These are phyloP conservation scores for Drosophila orosa DNA, from an alignment of 1,140 invertebrate species.

Conservation along the genomic window DNA sequence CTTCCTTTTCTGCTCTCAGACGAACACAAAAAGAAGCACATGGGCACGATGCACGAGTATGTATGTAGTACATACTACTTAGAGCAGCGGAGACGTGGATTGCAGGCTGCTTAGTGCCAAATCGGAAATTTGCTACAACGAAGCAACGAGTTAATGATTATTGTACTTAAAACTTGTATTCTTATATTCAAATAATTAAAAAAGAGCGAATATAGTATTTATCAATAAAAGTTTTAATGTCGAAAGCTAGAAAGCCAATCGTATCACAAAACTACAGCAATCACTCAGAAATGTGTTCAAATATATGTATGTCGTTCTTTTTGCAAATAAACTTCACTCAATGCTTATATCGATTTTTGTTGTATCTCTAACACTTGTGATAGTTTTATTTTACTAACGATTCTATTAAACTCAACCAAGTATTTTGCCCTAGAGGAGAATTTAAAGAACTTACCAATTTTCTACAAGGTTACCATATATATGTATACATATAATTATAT, in stretches of 20 bases:
- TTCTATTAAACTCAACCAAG: not conserved
- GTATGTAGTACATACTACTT: constrained; percentile 29
- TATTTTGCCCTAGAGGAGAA: not conserved
- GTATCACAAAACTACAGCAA: too few species aligned
- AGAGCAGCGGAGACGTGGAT: constrained; percentile 20
- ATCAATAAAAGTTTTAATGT: too few species aligned
- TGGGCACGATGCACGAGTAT: constrained; percentile 14
- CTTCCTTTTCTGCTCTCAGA: constrained; percentile 20
- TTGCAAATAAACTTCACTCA: too few species aligned
- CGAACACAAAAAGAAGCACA: constrained; percentile 33
- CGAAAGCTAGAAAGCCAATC: too few species aligned
- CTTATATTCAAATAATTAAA: not conserved
- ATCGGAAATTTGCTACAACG: constrained; percentile 31
- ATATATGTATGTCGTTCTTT: too few species aligned
- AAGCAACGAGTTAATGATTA: not conserved
- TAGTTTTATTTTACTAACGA: too few species aligned
- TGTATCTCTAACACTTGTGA: too few species aligned
- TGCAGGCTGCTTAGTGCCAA: constrained; percentile 6
- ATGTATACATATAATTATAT: constrained; percentile 1
- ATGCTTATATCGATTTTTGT: too few species aligned
- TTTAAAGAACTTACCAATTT: constrained; percentile 14
- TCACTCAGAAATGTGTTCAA: too few species aligned
- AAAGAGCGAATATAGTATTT: too few species aligned
- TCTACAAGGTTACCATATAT: constrained; percentile 34
- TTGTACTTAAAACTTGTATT: not conserved